Base-by-base conservation (phyloP, 2,888 invertebrate species). In the Diaperis boleti region DNA sequence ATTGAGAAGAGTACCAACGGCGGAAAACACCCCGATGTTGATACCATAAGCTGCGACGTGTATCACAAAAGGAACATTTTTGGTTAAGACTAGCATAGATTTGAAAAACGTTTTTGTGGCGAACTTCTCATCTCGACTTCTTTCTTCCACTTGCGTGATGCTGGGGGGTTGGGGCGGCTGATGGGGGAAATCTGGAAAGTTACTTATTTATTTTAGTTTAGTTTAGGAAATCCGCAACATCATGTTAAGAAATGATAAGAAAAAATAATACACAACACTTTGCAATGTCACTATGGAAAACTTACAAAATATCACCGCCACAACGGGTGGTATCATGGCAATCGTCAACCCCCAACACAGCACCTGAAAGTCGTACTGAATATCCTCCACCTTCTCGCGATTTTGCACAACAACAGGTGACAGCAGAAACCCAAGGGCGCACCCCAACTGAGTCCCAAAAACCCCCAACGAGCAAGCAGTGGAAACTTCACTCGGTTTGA, bases 11-110 rank as follows among this genome's bases (percentile, higher is more conserved):
- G 98, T 98, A 1, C 96, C 95, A 70, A 98, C 92, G 20, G 96
- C 96, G 78, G 97, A 97, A 82, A 95, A 98, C 5, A 92, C 92
- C 0, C 96, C 97, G 10, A 96, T 94, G 82, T 96, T 97, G 73
- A 96, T 88, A 1, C 96, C 95, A 77, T 96, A 96, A 2, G 94
- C 92, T 50, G 93, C 76, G 52, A 93, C 85, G 18, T 96, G 86
- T 22, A 95, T 82, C 15, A 94, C 81, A 79, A 95, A 96, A 76
- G 92, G 90, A 31, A 85, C 82, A 82, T 95, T 95, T 39, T 86
- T 87, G 67, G 92, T 76, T 33, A 98, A 86, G 70, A 88, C 87
- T 81, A 88, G 90, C 61, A 92, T 82, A 2, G 92, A 92, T 52
- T 84, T 81, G 20, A 87, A 73, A 82, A 92, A 89, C 11, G 70